These are phyloP conservation scores for Platyscelio sp. DNA, from an alignment of 2,888 invertebrate species.

Conservation along the genomic window DNA sequence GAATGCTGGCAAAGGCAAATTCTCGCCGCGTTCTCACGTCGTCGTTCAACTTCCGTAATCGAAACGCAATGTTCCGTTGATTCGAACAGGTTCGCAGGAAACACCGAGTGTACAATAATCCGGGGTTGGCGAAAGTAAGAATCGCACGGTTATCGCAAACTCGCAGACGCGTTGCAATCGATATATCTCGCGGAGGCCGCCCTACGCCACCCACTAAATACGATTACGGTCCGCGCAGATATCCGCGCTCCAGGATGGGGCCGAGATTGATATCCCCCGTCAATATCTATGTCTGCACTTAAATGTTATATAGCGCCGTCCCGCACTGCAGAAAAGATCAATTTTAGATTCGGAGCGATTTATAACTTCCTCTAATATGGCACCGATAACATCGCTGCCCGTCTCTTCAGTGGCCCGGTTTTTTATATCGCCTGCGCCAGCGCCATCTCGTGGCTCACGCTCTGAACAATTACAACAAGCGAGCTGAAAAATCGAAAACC, in stretches of 20 bases:
- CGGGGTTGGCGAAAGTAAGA: too few relatives aligned
- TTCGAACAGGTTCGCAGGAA: too few relatives aligned
- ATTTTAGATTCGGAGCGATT: constrained; percentile 85
- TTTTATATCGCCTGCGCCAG: constrained; percentile 48
- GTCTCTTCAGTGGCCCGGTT: constrained; percentile 51
- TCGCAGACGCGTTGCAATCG: constrained; percentile 85
- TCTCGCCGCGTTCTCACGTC: too few relatives aligned
- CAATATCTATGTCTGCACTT: constrained; percentile 72
- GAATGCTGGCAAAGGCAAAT: too few relatives aligned
- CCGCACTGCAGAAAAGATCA: constrained; percentile 83
- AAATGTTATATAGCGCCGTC: constrained; percentile 66
- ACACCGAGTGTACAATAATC: too few relatives aligned
- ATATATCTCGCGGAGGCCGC: constrained; percentile 83
- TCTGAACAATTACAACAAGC: constrained; percentile 50
- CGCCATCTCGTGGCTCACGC: constrained; percentile 20
- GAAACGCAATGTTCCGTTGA: too few relatives aligned
- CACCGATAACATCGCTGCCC: constrained; percentile 78
- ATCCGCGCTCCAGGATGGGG: constrained; percentile 53
- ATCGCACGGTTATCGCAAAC: constrained; percentile 84
- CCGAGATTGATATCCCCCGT: constrained; percentile 68
- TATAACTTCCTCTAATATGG: constrained; percentile 86
- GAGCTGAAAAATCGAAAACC: too few relatives aligned
- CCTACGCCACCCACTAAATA: constrained; percentile 24
- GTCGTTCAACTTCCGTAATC: too few relatives aligned
- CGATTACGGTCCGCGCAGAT: too few relatives aligned